A percentile compares a stretch with the other conserved stretches of the same genome.
Conservation (phyloP, 2,113 vertebrate species). For the Notarius lentiginosus region DNA sequence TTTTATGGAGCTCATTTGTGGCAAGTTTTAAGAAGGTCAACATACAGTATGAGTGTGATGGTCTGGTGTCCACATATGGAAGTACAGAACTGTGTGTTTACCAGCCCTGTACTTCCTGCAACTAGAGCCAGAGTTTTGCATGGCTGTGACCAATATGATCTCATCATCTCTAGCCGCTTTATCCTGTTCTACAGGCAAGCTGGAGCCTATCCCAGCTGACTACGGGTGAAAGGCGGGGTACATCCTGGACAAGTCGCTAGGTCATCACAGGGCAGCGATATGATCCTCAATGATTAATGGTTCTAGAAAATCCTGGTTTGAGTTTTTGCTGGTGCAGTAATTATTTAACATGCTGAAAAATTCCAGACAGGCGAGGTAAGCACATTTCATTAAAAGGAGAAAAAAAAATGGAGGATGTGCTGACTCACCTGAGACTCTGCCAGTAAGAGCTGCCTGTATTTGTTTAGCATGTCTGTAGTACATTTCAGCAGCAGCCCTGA, state of each 20-base stretch:
- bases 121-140: neutral
- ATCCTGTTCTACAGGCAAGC: no score
- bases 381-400: neutral
- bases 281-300: neutral
- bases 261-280: neutral
- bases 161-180: no score
- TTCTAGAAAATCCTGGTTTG: neutral
- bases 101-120: neutral
- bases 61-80: neutral
- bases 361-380: neutral
- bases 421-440: slow-evolving; percentile 70
- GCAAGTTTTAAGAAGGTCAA: neutral
- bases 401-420: neutral
- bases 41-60: neutral
- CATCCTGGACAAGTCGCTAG: no score
- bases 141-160: neutral
- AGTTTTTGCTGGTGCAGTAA: neutral
- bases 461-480: slow-evolving; percentile 79
- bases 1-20: neutral
- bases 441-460: slow-evolving; percentile 77
- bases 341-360: neutral
- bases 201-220: no score
- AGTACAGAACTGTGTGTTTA: neutral
- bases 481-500: slow-evolving; percentile 75
- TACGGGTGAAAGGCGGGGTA: no score